Conservation (phyloP, 2,888 invertebrate species). For the Calameuta idolon region DNA sequence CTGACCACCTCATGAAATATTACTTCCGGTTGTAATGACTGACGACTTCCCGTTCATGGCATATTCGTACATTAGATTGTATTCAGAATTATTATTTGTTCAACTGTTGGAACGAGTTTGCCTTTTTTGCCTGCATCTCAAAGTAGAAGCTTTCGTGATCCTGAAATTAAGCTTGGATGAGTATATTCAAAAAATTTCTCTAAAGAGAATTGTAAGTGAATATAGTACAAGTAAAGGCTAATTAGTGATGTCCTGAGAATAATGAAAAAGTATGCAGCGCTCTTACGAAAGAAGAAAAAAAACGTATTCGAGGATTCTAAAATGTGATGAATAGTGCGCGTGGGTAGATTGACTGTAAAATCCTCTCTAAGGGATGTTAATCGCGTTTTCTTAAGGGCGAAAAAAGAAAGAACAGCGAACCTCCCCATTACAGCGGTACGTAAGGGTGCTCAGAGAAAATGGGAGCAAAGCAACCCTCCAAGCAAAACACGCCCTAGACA, state of each 20-base stretch:
- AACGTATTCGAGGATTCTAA: background rate
- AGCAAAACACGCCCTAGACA: background rate
- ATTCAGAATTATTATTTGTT: background rate
- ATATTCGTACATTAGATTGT: background rate
- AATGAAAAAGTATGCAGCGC: background rate
- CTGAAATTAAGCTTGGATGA: background rate
- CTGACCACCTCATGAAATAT: background rate
- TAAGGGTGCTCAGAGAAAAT: background rate
- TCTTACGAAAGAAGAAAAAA: background rate
- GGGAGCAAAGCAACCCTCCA: background rate
- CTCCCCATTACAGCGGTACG: background rate
- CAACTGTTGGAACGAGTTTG: background rate
- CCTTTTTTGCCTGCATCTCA: background rate
- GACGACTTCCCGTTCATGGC: background rate
- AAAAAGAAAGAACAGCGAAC: background rate
- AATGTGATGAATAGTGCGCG: background rate
- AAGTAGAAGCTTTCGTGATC: background rate
- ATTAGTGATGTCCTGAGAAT: background rate
- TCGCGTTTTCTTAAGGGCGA: background rate
- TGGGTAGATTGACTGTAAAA: background rate
- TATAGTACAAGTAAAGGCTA: background rate
- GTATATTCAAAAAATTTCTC: background rate
- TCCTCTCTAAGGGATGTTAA: slow-evolving; percentile 1
- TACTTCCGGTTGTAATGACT: slow-evolving; percentile 1
- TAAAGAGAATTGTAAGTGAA: background rate